Percentiles rank a stretch among this genome's conserved stretches.
phyloP scores from a whole-genome alignment of 2,888 invertebrate species.

The Eristalis intricaria region DNA sequence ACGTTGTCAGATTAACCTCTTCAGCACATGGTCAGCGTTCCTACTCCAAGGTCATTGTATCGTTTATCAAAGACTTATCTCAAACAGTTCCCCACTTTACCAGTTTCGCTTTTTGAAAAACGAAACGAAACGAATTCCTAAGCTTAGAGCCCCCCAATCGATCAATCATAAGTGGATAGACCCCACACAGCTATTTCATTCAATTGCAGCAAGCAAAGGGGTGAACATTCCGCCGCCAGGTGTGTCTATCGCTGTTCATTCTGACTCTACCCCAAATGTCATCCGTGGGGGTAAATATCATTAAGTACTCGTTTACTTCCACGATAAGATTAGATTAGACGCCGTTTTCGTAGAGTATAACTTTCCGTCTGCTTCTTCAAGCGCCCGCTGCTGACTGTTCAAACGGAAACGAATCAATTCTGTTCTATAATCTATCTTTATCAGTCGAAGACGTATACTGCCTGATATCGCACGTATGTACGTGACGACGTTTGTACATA shows the following conservation, averaged over 20 bases:
- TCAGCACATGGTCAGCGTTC: background rate
- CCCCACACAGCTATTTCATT: constrained; percentile 31
- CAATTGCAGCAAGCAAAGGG: constrained; percentile 9
- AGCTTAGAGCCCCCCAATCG: constrained; percentile 37
- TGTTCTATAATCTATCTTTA: constrained; percentile 58
- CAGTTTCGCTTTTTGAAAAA: background rate
- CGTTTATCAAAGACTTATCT: background rate
- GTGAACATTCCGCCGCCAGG: constrained; percentile 15
- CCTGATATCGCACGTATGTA: background rate
- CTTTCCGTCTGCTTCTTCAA: constrained; percentile 39
- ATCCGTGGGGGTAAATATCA: constrained; percentile 52
- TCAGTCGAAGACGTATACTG: constrained; percentile 41
- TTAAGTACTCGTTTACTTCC: constrained; percentile 58
- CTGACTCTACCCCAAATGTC: background rate
- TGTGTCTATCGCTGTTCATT: constrained; percentile 16
- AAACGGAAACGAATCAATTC: constrained; percentile 65
- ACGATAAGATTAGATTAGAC: constrained; percentile 65
- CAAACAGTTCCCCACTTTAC: background rate
- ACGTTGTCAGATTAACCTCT: background rate
- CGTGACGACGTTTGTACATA: background rate
- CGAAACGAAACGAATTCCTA: background rate
- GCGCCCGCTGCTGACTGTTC: constrained; percentile 15
- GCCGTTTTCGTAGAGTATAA: constrained; percentile 37
- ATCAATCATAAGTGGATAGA: background rate
- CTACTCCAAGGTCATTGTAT: background rate